Evolutionary conservation across 1,140 invertebrate species (phyloP).

Genomic region (Conus betulinus): DNA sequence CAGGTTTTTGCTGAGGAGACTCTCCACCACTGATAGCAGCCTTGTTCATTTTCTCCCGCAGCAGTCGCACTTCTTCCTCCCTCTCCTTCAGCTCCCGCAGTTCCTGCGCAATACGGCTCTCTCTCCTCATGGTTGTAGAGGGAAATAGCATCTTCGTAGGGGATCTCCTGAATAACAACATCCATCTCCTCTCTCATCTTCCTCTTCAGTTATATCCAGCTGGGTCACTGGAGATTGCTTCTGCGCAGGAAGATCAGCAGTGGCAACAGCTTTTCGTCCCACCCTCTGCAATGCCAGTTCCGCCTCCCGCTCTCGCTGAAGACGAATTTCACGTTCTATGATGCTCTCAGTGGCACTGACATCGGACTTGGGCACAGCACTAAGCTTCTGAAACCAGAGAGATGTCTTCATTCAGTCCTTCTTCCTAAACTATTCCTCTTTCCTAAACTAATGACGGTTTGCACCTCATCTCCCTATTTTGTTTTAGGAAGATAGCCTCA

Average conservation of each 20-base stretch:
- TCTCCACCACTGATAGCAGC: constrained; percentile 14
- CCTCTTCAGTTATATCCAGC: constrained; percentile 17
- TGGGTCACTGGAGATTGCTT: background rate
- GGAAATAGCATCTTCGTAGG: constrained; percentile 63
- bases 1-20: constrained; percentile 19
- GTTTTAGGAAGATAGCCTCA: no score
- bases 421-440: no score
- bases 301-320: constrained; percentile 74
- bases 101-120: constrained; percentile 77
- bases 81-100: constrained; percentile 75
- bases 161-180: constrained; percentile 39
- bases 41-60: constrained; percentile 50
- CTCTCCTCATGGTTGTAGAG: constrained; percentile 62
- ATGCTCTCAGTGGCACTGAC: constrained; percentile 69
- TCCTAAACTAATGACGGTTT: no score
- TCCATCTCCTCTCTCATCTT: constrained; percentile 43
- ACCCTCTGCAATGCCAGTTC: constrained; percentile 62
- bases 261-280: background rate
- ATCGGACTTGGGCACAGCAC: background rate
- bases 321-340: constrained; percentile 74
- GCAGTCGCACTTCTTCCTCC: constrained; percentile 75
- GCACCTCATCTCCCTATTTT: no score
- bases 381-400: constrained; percentile 24
- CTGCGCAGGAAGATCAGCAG: background rate
- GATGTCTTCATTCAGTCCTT: no score